Evolutionary conservation across 2,888 invertebrate species (phyloP), one percentile per base, ranked within the genome.

Genomic region (Aradus depressus): DNA sequence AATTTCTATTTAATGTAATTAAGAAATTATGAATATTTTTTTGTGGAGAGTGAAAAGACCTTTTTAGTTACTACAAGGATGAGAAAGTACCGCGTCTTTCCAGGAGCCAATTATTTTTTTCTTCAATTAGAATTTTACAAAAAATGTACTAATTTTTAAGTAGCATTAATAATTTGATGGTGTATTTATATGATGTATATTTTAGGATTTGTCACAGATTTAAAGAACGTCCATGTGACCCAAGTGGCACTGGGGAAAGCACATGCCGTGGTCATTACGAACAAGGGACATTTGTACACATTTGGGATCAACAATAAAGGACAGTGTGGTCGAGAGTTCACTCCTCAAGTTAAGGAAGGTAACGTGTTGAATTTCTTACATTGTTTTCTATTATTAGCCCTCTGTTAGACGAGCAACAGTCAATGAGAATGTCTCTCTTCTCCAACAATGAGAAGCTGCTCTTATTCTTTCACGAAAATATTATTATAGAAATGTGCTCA

Each of bases 301-400:
- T 95, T 96, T 68, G 97, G 97, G 4, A 85, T 96, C 55, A 97
- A 97, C 68, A 96, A 97, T 67, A 92, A 95, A 67, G 93, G 93
- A 1, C 97, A 97, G 65, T 97, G 97, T 69, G 97, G 97, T 3
- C 73, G 93, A 57, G 89, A 89, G 61, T 87, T 84, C 63, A 71
- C 74, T 32, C 66, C 70, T 54, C 62, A 68, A 14, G 61, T 66
- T 26, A 74, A 71, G 64, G 75, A 75, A 64, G 71, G 61, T 61
- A 41, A 50, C 35, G 35, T n/a, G n/a, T n/a, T n/a, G n/a, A n/a
- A n/a, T n/a, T n/a, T n/a, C n/a, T n/a, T n/a, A n/a, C n/a, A n/a
- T n/a, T n/a, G n/a, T n/a, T n/a, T n/a, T n/a, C n/a, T n/a, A n/a
- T n/a, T n/a, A n/a, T n/a, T n/a, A n/a, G n/a, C n/a, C n/a, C n/a